phyloP scores from a whole-genome alignment of 2,113 vertebrate genomes.

The Panthera leo region DNA sequence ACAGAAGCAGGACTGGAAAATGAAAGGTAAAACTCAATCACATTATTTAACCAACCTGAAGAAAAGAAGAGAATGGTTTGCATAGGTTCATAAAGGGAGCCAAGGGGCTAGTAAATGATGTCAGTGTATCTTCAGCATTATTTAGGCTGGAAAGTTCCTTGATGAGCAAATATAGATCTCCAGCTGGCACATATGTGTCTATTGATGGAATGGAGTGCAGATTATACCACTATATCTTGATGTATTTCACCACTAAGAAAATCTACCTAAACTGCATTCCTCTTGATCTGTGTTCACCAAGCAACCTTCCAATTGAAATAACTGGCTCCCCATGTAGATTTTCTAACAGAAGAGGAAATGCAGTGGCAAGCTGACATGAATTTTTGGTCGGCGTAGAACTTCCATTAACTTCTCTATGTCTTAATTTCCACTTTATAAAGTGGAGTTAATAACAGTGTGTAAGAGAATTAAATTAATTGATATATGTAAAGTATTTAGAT shows the following conservation, averaged over 20 bases:
- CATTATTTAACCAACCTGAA: neutral
- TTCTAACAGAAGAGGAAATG: neutral
- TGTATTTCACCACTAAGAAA: neutral
- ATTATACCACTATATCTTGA: neutral
- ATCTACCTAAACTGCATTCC: neutral
- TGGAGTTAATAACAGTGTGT: neutral
- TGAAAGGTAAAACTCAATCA: neutral
- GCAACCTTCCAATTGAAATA: neutral
- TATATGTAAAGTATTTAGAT: neutral
- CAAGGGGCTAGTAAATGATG: neutral
- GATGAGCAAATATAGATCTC: neutral
- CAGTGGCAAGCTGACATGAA: neutral
- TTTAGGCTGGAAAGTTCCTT: neutral
- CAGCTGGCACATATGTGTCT: neutral
- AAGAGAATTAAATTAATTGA: neutral
- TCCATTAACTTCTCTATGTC: neutral
- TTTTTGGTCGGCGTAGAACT: neutral
- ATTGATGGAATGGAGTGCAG: neutral
- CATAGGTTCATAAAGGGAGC: neutral
- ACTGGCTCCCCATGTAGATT: neutral
- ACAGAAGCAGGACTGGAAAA: neutral
- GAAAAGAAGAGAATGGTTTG: neutral
- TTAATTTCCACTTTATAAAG: conserved; percentile 6
- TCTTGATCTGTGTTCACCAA: neutral
- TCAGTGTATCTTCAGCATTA: neutral